Conservation (phyloP, 2,113 vertebrate genomes). For the Holacanthus passer region DNA sequence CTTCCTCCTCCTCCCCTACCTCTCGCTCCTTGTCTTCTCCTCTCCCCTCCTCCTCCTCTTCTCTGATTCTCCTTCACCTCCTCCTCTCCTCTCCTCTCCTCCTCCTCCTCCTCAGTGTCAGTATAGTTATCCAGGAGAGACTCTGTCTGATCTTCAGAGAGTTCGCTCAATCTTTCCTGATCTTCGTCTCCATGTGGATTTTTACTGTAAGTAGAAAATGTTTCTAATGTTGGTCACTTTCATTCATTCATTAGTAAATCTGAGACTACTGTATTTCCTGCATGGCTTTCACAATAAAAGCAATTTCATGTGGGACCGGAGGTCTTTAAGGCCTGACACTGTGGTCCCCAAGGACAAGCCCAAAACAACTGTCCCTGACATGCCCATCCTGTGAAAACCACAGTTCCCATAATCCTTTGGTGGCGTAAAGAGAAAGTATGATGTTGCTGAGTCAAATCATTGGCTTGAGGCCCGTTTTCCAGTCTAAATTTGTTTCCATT, state of each 20-base stretch:
- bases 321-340: no score
- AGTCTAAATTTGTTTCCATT: no score
- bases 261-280: background rate
- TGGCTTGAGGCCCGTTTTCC: no score
- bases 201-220: constrained; percentile 78
- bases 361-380: no score
- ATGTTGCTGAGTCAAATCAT: background rate
- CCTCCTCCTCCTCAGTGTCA: constrained; percentile 66
- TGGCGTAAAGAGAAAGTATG: background rate
- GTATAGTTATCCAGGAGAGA: constrained; percentile 74
- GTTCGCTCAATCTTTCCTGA: constrained; percentile 70
- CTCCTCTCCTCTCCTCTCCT: background rate
- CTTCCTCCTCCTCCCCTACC: rapidly evolving
- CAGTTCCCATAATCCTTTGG: background rate
- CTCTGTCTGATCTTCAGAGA: constrained; percentile 67
- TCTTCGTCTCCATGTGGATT: constrained; percentile 78
- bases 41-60: no score
- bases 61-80: rapidly evolving
- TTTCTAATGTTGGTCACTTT: background rate
- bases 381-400: no score
- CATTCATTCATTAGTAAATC: background rate
- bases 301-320: background rate
- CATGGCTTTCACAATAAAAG: background rate
- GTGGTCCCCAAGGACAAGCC: no score
- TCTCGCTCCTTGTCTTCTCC: no score